These are phyloP conservation scores for Bombyx mandarina DNA, from an alignment of 1,140 invertebrate species.

Conservation along the genomic window DNA sequence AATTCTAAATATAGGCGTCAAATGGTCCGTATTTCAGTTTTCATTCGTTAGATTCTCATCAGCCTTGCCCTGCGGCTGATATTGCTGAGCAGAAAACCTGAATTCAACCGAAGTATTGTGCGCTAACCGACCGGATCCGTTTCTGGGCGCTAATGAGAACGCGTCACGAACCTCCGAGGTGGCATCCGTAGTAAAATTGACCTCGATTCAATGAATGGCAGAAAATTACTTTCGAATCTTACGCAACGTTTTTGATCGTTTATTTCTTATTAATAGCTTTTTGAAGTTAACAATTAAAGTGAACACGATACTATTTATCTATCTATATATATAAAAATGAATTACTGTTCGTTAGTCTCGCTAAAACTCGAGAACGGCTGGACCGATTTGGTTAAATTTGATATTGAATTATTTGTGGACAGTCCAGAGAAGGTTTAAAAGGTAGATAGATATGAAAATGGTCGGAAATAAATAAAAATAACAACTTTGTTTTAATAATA, in stretches of 20 bases:
- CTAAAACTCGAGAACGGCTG: too few species aligned
- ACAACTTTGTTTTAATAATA: too few species aligned
- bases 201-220: slow-evolving; percentile 9
- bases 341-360: too few species aligned
- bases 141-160: slow-evolving; percentile 43
- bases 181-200: slow-evolving; percentile 15
- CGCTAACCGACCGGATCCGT: slow-evolving; percentile 29
- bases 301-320: neutral
- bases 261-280: neutral
- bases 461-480: too few species aligned
- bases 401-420: too few species aligned
- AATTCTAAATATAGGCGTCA: slow-evolving; percentile 13
- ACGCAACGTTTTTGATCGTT: too few species aligned
- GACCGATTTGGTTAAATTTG: too few species aligned
- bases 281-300: neutral
- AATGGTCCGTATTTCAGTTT: slow-evolving; percentile 4
- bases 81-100: slow-evolving; percentile 28
- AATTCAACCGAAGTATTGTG: slow-evolving; percentile 34
- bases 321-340: too few species aligned
- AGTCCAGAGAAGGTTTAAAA: too few species aligned
- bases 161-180: slow-evolving; percentile 20
- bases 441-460: too few species aligned
- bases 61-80: slow-evolving; percentile 24
- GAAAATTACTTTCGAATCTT: neutral
- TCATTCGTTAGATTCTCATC: slow-evolving; percentile 36